A percentile compares a stretch with the other conserved stretches of the same genome.
phyloP scores from a whole-genome alignment of 1,140 invertebrate genomes.

The Bradysia coprophila region DNA sequence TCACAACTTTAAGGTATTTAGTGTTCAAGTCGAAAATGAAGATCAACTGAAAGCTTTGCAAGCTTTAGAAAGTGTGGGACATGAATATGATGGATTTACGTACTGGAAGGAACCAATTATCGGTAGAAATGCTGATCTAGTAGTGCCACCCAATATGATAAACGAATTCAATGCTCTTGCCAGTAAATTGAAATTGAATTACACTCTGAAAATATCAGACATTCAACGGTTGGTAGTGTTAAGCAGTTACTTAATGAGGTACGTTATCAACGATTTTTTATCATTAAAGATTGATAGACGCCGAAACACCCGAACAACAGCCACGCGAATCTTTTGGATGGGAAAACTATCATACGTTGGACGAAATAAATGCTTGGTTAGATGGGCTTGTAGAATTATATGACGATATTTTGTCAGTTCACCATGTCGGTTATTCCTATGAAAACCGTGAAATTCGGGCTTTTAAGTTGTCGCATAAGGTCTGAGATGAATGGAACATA shows the following conservation, averaged over 20 bases:
- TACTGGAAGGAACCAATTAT: conserved; percentile 6
- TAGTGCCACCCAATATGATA: not conserved
- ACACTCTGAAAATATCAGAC: not conserved
- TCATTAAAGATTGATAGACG: conserved; percentile 1
- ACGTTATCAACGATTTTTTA: conserved; percentile 1
- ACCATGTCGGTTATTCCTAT: conserved; percentile 32
- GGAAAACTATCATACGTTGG: conserved; percentile 26
- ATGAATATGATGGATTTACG: not conserved
- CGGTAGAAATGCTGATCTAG: not conserved
- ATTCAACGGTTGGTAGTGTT: not conserved
- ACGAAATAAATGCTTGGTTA: conserved; percentile 31
- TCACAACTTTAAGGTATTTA: conserved; percentile 14
- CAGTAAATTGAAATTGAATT: not conserved
- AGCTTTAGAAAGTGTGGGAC: conserved; percentile 7
- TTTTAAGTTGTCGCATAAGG: conserved; percentile 33
- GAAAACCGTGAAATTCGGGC: conserved; percentile 37
- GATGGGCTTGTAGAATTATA: conserved; percentile 25
- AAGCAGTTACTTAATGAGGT: not conserved
- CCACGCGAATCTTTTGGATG: conserved; percentile 15
- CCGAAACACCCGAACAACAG: conserved; percentile 7
- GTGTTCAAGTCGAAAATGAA: conserved; percentile 9
- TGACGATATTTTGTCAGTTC: conserved; percentile 21
- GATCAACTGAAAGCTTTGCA: conserved; percentile 12
- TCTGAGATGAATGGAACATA: conserved; percentile 1
- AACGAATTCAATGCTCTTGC: not conserved